Conservation (phyloP, 2,113 vertebrate species). For the Xiphophorus hellerii region DNA sequence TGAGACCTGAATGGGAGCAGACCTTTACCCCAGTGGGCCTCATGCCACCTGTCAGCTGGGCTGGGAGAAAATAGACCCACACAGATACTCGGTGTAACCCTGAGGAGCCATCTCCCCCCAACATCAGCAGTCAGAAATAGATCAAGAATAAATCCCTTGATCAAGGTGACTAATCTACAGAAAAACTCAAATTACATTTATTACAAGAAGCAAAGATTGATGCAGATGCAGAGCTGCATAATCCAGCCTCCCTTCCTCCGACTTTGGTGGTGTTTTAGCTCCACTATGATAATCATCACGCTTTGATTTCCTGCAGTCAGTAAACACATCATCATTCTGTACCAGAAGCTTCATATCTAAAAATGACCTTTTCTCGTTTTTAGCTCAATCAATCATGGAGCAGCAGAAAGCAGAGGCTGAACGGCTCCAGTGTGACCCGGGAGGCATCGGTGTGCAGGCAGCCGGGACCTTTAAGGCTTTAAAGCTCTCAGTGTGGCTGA, state of each 20-base stretch:
- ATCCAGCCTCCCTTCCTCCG: no score
- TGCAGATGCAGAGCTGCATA: no score
- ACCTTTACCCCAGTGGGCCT: constrained; percentile 47
- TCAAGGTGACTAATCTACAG: constrained; percentile 32
- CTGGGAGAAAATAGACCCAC: constrained; percentile 27
- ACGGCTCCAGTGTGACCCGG: constrained; percentile 7
- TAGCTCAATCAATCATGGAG: constrained; percentile 55
- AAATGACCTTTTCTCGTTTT: constrained; percentile 54
- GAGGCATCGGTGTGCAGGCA: constrained; percentile 26
- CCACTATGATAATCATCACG: constrained; percentile 4
- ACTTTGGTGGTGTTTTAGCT: background rate
- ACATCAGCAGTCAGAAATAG: constrained; percentile 1
- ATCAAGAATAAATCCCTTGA: constrained; percentile 34
- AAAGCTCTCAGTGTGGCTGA: constrained; percentile 38
- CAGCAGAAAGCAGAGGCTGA: constrained; percentile 39
- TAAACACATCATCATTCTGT: constrained; percentile 2
- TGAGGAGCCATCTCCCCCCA: no score
- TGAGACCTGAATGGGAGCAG: no score
- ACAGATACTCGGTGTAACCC: no score
- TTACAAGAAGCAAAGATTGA: constrained; percentile 11
- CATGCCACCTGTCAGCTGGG: constrained; percentile 30
- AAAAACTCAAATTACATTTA: background rate
- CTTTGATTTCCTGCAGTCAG: constrained; percentile 5
- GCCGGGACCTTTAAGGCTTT: constrained; percentile 46
- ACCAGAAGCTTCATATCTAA: constrained; percentile 46